Conservation (phyloP, 2,888 invertebrate genomes). For the Orchesellides sinensis region DNA sequence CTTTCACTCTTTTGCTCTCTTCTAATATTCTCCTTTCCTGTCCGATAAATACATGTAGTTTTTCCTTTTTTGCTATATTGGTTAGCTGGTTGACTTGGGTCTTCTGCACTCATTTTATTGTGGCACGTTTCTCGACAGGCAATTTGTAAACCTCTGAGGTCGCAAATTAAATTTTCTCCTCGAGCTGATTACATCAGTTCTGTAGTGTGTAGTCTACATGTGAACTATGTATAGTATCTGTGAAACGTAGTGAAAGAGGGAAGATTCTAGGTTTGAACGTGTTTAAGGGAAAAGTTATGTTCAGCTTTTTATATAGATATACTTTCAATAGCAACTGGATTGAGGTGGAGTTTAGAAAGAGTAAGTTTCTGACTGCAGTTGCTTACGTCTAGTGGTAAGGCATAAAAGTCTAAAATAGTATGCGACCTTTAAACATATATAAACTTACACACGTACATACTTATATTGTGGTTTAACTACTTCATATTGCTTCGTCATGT, state of each 20-base stretch:
- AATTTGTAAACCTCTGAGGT: conserved; percentile 74
- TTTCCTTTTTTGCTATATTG: conserved; percentile 51
- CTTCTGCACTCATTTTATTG: conserved; percentile 66
- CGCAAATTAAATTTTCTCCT: conserved; percentile 74
- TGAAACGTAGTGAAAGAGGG: conserved; percentile 39
- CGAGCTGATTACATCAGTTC: conserved; percentile 71
- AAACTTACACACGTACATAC: background rate
- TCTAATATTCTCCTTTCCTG: conserved; percentile 35
- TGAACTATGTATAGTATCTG: conserved; percentile 23
- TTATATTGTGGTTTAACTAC: conserved; percentile 24
- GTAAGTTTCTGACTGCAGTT: conserved; percentile 25
- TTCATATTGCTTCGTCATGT: conserved; percentile 31
- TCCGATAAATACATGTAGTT: conserved; percentile 39
- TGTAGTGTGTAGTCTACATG: background rate
- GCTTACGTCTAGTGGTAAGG: background rate
- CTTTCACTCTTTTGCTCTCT: conserved; percentile 44
- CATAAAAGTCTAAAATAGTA: background rate
- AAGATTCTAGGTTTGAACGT: no score
- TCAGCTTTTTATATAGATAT: no score
- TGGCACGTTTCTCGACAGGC: conserved; percentile 73
- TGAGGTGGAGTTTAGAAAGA: conserved; percentile 29
- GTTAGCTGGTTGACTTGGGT: conserved; percentile 61
- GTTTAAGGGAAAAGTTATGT: no score
- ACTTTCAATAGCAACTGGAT: conserved; percentile 41
- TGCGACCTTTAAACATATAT: background rate